Percentiles rank a stretch among this genome's conserved stretches.
Conservation (phyloP, 2,888 invertebrate genomes). For the Hydraecia micacea region DNA sequence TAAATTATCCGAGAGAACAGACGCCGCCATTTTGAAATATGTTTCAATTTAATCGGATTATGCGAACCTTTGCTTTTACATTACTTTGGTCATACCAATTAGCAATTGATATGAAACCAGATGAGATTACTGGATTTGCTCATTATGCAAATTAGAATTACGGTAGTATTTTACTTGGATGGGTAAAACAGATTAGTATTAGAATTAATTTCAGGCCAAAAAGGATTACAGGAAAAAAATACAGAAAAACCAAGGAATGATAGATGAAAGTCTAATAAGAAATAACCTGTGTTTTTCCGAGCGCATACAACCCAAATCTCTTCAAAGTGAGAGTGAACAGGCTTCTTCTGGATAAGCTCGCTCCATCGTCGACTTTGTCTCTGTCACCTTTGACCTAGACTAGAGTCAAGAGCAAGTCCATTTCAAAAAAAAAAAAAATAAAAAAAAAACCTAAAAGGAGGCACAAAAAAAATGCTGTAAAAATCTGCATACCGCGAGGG, state of each 20-base stretch:
- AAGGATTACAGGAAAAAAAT: neutral
- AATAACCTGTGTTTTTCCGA: no score
- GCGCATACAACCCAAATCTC: no score
- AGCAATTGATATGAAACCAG: constrained; percentile 25
- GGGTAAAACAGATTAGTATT: neutral
- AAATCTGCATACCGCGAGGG: no score
- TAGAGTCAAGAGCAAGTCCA: no score
- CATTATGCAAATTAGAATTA: constrained; percentile 36
- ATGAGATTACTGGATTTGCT: constrained; percentile 16
- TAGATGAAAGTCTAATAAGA: neutral
- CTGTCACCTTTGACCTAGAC: no score
- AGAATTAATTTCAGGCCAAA: neutral
- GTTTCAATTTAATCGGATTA: constrained; percentile 60
- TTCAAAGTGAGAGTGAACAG: no score
- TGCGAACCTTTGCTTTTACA: constrained; percentile 21
- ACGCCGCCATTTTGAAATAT: constrained; percentile 25
- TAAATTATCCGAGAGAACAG: constrained; percentile 23
- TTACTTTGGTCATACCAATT: constrained; percentile 36
- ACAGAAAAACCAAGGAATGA: no score
- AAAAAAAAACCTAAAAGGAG: no score
- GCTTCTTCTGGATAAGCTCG: no score
- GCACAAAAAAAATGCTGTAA: no score
- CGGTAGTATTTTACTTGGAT: constrained; percentile 12
- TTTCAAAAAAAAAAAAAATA: no score
- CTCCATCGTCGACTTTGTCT: no score